Base-by-base conservation (phyloP, 2,888 invertebrate genomes). In the Salpingus planirostris region DNA sequence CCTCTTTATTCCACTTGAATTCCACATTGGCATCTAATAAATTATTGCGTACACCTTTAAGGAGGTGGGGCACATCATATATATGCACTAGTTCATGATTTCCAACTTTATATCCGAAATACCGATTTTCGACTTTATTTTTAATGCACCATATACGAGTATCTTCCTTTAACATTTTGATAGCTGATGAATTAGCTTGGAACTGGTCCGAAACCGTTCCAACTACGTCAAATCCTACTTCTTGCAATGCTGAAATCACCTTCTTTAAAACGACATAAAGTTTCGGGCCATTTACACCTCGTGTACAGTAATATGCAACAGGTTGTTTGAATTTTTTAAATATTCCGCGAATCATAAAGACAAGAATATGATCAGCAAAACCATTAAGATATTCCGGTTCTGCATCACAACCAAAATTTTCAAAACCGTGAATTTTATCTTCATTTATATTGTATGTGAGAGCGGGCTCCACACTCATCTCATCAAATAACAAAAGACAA, bases 401-500 rank as follows among this genome's bases (percentile, higher is more conserved):
- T 24, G 30, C 21, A 3, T 28, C 40, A 12, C n/a, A 12, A 6
- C 11, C n/a, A 4, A 5, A 23, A 11, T 36, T 24, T 21, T 33
- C 25, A 21, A 40, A 33, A 6, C 33, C 33, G 7, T 11, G 21
- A 24, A 40, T 29, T 11, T 5, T n/a, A 12, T 37, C 30, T 2
- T 8, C 7, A 27, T 24, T 23, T 11, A 12, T 18, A 14, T 30
- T 24, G 11, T 24, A 30, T 6, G 13, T 7, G n/a, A 40, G 13
- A 4, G 10, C n/a, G 1, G 31, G 26, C 25, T 37, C 31, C 11
- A 37, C 7, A 6, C 28, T 10, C 34, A 37, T 33, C 29, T 40
- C 40, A 31, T 40, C 37, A 22, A 37, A 40, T 10, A 37, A 11
- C 6, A 40, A 15, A n/a, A 13, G 11, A 21, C 40, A 40, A 14